Evolutionary conservation across 2,113 vertebrate species (phyloP).

Genomic region (Ophthalmolycus amberensis): DNA sequence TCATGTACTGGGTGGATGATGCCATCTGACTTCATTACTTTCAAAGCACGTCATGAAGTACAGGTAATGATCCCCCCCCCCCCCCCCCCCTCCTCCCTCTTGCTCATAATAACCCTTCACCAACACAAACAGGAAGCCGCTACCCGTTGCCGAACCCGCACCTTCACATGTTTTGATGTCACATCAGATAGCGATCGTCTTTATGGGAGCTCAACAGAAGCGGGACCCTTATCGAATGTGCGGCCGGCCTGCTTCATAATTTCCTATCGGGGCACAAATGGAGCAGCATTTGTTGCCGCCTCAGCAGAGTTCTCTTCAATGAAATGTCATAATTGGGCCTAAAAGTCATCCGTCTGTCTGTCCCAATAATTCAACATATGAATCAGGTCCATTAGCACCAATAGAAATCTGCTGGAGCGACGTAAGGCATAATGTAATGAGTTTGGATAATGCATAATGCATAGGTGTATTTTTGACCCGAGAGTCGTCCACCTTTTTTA

Average conservation of each 20-base stretch:
- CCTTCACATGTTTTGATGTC: conserved; percentile 46
- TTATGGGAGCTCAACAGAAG: conserved; percentile 10
- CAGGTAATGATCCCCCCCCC: conserved; percentile 36
- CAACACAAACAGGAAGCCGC: conserved; percentile 47
- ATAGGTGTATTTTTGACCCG: conserved; percentile 16
- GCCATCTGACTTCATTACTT: conserved; percentile 65
- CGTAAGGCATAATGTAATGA: conserved; percentile 31
- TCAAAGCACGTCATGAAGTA: conserved; percentile 58
- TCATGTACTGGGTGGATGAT: conserved; percentile 47
- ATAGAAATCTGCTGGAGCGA: conserved; percentile 29
- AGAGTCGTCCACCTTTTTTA: conserved; percentile 10
- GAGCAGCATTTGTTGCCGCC: conserved; percentile 16
- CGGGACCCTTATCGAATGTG: conserved; percentile 24
- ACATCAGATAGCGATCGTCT: conserved; percentile 35
- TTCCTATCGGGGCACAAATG: conserved; percentile 28
- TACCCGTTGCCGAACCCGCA: conserved; percentile 34
- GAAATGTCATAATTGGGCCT: conserved; percentile 59
- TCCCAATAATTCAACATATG: conserved; percentile 18
- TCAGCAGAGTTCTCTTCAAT: conserved; percentile 43
- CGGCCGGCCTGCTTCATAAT: conserved; percentile 11
- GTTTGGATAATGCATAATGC: conserved; percentile 17
- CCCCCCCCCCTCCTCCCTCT: too few relatives aligned
- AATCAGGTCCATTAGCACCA: conserved; percentile 26
- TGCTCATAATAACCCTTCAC: conserved; percentile 49
- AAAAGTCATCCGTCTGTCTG: conserved; percentile 46